phyloP scores from a whole-genome alignment of 2,113 vertebrate species.

The Gulo gulo region DNA sequence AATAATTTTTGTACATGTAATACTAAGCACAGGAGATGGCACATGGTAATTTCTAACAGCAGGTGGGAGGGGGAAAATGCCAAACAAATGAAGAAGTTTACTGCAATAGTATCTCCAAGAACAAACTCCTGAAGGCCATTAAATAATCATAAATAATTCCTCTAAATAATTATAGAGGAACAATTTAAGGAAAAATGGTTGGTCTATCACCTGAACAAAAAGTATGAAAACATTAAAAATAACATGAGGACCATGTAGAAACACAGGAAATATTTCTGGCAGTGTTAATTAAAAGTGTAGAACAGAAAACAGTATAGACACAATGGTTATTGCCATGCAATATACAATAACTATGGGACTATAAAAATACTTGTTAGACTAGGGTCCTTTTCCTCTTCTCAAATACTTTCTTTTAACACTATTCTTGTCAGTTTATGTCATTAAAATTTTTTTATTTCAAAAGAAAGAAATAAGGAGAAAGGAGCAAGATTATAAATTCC shows the following conservation, averaged over 20 bases:
- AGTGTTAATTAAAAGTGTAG: conserved; percentile 12
- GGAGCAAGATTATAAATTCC: background rate
- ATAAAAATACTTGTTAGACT: conserved; percentile 15
- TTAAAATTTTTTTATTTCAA: conserved; percentile 40
- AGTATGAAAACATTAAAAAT: conserved; percentile 23
- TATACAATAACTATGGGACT: background rate
- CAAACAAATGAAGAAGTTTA: conserved; percentile 23
- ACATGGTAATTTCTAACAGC: background rate
- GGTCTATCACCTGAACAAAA: background rate
- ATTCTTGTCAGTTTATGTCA: background rate
- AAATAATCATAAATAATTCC: background rate
- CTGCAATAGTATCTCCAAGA: conserved; percentile 15
- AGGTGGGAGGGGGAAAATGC: background rate
- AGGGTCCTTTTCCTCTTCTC: background rate
- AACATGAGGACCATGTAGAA: background rate
- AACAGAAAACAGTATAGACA: background rate
- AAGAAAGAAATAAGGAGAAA: conserved; percentile 32
- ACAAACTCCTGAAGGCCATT: conserved; percentile 17
- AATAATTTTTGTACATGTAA: background rate
- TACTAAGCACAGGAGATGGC: background rate
- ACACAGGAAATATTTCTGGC: conserved; percentile 22
- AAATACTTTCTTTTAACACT: conserved; percentile 31
- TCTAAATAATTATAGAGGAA: background rate
- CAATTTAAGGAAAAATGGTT: background rate
- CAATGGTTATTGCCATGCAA: background rate